Base-by-base conservation (phyloP, 2,888 invertebrate genomes). In the Eurois occulta region DNA sequence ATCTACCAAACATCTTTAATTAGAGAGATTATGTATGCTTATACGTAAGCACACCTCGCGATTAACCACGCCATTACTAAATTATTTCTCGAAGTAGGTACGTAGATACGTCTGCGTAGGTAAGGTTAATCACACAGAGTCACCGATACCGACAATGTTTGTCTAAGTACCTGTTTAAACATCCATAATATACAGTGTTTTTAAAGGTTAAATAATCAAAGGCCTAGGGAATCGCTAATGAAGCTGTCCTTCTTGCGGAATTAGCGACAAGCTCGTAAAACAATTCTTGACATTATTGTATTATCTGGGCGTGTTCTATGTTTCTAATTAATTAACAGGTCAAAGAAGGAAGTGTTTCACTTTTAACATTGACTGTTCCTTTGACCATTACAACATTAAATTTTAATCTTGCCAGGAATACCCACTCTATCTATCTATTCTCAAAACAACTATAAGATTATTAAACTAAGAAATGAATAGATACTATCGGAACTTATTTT, bases 171-270 rank as follows among this genome's bases (percentile, higher is more conserved):
- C 21, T 55, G 18, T 62, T 41, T 55, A 62, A 71, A 77, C 46
- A 76, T 66, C 43, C 16, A 70, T 60, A 65, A 8, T 38, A n/a
- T 52, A 13, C 32, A 55, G 55, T 48, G 46, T 24, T 68, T 80
- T 79, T 62, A 77, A 75, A 80, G 70, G 38, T 68, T 77, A 52
- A 76, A 65, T 75, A 87, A 72, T 65, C 65, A 74, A 74, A 77
- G 48, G 41, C 38, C 13, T 41, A 68, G 35, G 75, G 80, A 77
- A 76, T 71, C 72, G 66, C 83, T 81, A 78, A 87, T 77, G 64
- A 72, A 79, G 35, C 8, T 58, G 88, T 81, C 87, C 86, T 87
- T 86, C 86, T 80, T 67, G 35, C 18, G n/a, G 66, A 75, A 75
- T 87, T 80, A 81, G 75, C 69, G 62, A 32, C 46, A 70, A 52